phyloP scores from a whole-genome alignment of 2,888 invertebrate species.

The Entomobrya multifasciata region DNA sequence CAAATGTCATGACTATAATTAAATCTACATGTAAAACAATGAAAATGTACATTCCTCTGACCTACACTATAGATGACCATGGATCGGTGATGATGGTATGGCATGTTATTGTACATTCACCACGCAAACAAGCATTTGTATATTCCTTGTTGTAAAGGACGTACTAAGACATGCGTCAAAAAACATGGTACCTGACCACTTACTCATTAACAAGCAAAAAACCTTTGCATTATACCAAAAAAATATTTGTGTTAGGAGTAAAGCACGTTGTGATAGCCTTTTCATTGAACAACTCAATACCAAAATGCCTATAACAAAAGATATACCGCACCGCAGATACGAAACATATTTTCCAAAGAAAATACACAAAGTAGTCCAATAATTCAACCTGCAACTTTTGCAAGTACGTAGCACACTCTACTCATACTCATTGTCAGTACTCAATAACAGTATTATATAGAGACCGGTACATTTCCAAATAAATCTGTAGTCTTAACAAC shows the following conservation, averaged over 20 bases:
- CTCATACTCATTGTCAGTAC: background rate
- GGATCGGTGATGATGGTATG: slow-evolving; percentile 4
- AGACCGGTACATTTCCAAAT: background rate
- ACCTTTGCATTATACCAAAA: background rate
- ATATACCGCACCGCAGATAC: background rate
- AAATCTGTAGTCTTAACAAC: too few relatives aligned
- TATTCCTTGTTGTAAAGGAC: background rate
- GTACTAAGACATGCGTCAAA: too few relatives aligned
- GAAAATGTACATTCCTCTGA: background rate
- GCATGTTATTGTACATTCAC: background rate
- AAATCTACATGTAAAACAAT: too few relatives aligned
- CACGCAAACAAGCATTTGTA: background rate
- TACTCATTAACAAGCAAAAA: background rate
- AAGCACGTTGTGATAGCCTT: slow-evolving; percentile 20
- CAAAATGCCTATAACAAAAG: slow-evolving; percentile 14
- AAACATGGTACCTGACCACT: slow-evolving; percentile 8
- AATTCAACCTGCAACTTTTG: background rate
- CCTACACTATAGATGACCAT: slow-evolving; percentile 9
- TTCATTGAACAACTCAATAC: background rate
- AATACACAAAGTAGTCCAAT: background rate
- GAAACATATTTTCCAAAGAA: background rate
- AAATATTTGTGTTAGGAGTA: background rate
- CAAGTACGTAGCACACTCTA: background rate
- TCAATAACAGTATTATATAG: slow-evolving; percentile 9
- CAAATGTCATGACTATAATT: slow-evolving; percentile 27